Base-by-base conservation (phyloP, 2,888 invertebrate species). In the Polietes domitor region DNA sequence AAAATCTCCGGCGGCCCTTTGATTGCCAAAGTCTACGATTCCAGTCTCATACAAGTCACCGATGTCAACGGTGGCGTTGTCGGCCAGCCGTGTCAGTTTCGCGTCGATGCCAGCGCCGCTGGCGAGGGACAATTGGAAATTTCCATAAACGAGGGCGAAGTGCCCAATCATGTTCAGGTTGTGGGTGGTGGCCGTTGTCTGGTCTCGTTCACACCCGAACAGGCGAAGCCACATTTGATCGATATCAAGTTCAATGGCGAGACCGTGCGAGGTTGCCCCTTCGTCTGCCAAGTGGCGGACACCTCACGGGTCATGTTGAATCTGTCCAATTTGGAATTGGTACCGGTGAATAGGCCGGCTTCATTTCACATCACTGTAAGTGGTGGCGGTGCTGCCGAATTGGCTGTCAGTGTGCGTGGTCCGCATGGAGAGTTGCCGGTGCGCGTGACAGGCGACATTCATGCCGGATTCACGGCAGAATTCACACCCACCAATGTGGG, bases 111-210 rank as follows among this genome's bases (percentile, higher is more conserved):
- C 70, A 98, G 97, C 91, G 97, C 98, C 90, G 99, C 99, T 73
- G 99, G 99, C 53, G 99, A 99, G 94, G 99, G 99, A 71, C 99
- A 99, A 93, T 94, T 99, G 89, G 99, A 99, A 94, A 99, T 99
- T 90, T 98, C 98, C 89, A 98, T 99, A 91, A 99, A 99, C 92
- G 98, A 98, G 93, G 99, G 99, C 87, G 98, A 98, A 94, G 98
- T 99, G 85, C 99, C 99, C 68, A 99, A 99, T 94, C 98, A 98
- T 92, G 99, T 99, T 26, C 96, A 96, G 93, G 98, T 98, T 75
- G 97, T 99, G 17, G 98, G 98, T 37, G 98, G 98, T 68, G 99
- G 98, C 71, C 95, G 97, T 86, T 98, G 98, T 90, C 94, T 98
- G 68, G 98, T 98, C 41, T 97, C 97, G 85, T 98, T 98, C 93